Evolutionary conservation across 2,888 invertebrate genomes (phyloP), one percentile per base, ranked within the genome.

Genomic region (Nomada ferruginata): DNA sequence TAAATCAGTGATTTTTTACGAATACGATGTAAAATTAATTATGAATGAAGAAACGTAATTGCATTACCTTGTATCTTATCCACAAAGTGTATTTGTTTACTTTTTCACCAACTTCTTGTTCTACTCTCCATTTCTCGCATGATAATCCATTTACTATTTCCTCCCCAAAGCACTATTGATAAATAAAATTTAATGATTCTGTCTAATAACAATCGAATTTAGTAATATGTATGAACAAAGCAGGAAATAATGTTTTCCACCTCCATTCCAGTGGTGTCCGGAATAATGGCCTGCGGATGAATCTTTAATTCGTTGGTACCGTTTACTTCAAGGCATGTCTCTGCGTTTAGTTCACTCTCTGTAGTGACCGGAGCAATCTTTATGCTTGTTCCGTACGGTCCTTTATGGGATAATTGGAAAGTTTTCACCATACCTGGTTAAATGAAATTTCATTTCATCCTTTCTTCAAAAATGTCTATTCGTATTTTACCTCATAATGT

Each of bases 291-390:
- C 94, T 99, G 98, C 0, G 97, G 95, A 0, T 93, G 90, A 61
- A 98, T 95, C 52, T 94, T 93, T 63, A 94, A 92, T 0, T 96
- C 95, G 0, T 91, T 89, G 0, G 96, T 95, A 0, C 98, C 98
- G 92, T 98, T 97, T 0, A 97, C 96, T 94, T 97, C 96, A 36
- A 99, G 95, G 90, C 98, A 99, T 0, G 96, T 97, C 66, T 95
- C 94, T 82, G 96, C 94, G 93, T 98, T 98, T 55, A 94, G 85
- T 29, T 96, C 94, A 0, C 94, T 94, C 90, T 97, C 97, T 0
- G 97, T 98, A 0, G 97, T 97, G 74, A 98, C 95, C 0, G 98
- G 98, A 0, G 97, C 98, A 64, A 99, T 90, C 95, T 98, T 98
- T 42, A 97, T 94, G 81, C 96, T 96, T 0, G 96, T 95, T 0